Evolutionary conservation across 2,888 invertebrate genomes (phyloP), one percentile per base, ranked within the genome.

Genomic region (Thelaira solivaga): DNA sequence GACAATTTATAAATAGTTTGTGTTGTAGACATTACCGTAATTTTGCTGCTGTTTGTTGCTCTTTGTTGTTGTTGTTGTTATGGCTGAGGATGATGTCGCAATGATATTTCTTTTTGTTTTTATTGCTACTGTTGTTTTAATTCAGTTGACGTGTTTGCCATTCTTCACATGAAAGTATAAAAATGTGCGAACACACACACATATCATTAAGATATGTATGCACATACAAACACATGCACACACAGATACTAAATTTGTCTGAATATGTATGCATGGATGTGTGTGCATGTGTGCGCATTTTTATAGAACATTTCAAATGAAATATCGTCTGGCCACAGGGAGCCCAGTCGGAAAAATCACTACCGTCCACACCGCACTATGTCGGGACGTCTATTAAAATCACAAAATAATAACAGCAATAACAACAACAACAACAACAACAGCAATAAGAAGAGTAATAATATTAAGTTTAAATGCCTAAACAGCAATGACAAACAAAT

Each of bases 291-390:
- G 41, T 47, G 29, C 18, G 29, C 20, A 18, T 75, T 81, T 81
- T 81, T 79, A 75, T 73, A 81, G 76, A 82, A 76, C 80, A 76
- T 73, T 76, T 82, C 81, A 75, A 80, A 82, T 81, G 78, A 82
- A 82, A 81, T 80, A 82, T 80, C 80, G 81, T 82, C 81, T 82
- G 80, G 81, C 74, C 74, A 72, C 74, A 79, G 79, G 80, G 74
- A 81, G 69, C 77, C 76, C 68, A 68, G 80, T 76, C 76, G 74
- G 79, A 76, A 76, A 79, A 74, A 75, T 74, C 74, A 72, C 76
- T 51, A 72, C 75, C 67, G 55, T 76, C 81, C 82, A 81, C 82
- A 81, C 82, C 82, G 82, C 82, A 82, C 82, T 76, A 80, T 74
- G 82, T 68, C 82, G 82, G 77, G 82, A 80, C 82, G 80, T 75